Base-by-base conservation (phyloP, 2,113 vertebrate species). In the Synchiropus splendidus region DNA sequence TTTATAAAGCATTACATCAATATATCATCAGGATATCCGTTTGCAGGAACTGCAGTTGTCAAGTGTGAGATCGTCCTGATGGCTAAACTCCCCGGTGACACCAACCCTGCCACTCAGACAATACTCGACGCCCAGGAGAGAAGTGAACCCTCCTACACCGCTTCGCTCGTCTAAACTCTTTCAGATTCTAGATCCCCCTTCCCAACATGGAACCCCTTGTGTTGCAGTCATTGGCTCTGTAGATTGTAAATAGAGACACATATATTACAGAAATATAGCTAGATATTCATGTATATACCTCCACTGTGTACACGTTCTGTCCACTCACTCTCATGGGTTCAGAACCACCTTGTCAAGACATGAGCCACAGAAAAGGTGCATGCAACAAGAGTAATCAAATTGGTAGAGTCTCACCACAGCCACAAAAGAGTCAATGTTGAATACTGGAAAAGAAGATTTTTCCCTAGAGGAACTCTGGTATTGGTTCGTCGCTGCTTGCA, bases 1-100 rank as follows among this genome's bases (percentile, higher is more conserved):
- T 69, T 77, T 75, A 75, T 65, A 81, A 84, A 86, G 84, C 82
- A 76, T 67, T 75, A 83, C 84, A 86, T 82, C 75, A 67, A 80
- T 79, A 71, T 68, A 63, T 77, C 62, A 66, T 78, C 53, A 75
- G 63, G 50, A 78, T 75, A 75, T 67, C 49, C 39, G 64, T 72
- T 79, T 73, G 70, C 58, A 63, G 66, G 73, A 70, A 77, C 74
- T 74, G 74, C 75, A 70, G 67, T 72, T 53, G 66, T 66, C 41
- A 18, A 49, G 41, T 58, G 56, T 63, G 51, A n/a, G n/a, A 27
- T 27, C 21, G 4, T 80, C 69, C 70, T 54, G 31, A 60, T 27
- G 21, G 4, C 8, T 27, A 27, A 27, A 27, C 4, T 8, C 21
- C 8, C 8, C 21, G 21, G 21, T 27, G 21, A 27, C 21, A 27